These are phyloP conservation scores for Mesodorylaimus sp. DNA, from an alignment of 2,888 invertebrate genomes.

Conservation along the genomic window DNA sequence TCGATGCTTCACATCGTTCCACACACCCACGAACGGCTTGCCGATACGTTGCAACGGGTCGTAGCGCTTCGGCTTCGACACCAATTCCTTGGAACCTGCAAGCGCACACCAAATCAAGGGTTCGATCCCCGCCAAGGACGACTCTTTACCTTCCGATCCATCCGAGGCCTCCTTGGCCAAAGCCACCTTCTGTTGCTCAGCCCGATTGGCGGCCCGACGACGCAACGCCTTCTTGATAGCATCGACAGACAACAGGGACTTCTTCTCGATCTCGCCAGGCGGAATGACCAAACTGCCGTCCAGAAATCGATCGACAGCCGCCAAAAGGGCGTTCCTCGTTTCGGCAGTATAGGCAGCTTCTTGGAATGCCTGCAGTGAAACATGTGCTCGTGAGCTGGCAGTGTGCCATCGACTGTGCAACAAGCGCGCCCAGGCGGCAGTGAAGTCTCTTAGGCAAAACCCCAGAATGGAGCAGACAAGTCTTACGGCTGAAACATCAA, in stretches of 20 bases:
- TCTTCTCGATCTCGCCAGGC: constrained; percentile 86
- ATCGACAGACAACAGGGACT: constrained; percentile 47
- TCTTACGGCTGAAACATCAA: no score
- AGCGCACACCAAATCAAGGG: no score
- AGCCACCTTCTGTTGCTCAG: neutral
- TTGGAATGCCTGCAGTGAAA: constrained; percentile 41
- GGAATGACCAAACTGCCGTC: constrained; percentile 89
- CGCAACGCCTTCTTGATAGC: constrained; percentile 15
- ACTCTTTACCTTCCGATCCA: neutral
- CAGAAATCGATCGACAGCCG: constrained; percentile 82
- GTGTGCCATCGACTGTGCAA: no score
- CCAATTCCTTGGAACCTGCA: no score
- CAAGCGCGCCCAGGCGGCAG: no score
- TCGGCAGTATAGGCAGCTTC: constrained; percentile 72
- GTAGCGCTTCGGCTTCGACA: no score
- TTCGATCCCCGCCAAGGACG: no score
- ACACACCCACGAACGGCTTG: constrained; percentile 57
- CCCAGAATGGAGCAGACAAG: no score
- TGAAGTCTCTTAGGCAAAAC: no score
- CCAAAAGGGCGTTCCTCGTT: constrained; percentile 61
- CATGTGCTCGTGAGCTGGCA: no score
- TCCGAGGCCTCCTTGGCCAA: neutral
- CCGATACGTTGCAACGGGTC: constrained; percentile 62
- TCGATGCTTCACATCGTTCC: constrained; percentile 67
- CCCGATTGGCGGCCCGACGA: neutral